A percentile compares a stretch with the other conserved stretches of the same genome.
These are phyloP conservation scores for Macrocentrus cingulum DNA, from an alignment of 1,140 invertebrate species.

Conservation along the genomic window DNA sequence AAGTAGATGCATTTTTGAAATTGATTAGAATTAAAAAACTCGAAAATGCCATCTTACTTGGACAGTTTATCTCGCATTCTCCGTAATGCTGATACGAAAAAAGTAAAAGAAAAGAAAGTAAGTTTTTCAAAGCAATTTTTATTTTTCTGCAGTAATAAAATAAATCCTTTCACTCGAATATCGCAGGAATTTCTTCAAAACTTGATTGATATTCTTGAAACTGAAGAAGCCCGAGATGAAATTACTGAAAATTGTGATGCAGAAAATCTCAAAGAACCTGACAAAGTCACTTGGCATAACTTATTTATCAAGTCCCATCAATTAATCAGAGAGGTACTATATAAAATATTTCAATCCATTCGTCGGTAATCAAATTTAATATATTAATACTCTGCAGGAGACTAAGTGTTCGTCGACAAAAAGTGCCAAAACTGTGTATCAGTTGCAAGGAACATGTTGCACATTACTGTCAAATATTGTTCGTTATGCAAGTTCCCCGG, in stretches of 20 bases:
- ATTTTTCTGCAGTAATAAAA: background rate
- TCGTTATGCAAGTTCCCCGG: constrained; percentile 27
- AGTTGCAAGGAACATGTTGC: background rate
- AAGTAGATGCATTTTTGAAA: too few species aligned
- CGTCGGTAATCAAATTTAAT: background rate
- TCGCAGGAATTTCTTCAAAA: background rate
- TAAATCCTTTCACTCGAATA: too few species aligned
- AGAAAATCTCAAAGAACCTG: background rate
- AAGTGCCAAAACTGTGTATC: constrained; percentile 3
- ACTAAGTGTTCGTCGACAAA: too few species aligned
- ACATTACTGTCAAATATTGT: constrained; percentile 26
- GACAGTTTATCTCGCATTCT: background rate
- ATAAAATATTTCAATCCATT: background rate
- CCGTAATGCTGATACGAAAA: background rate
- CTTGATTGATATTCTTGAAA: constrained; percentile 34
- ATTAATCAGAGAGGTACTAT: constrained; percentile 34
- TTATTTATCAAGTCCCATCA: constrained; percentile 35
- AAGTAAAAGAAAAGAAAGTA: background rate
- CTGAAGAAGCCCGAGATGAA: constrained; percentile 30
- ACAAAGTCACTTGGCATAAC: constrained; percentile 31
- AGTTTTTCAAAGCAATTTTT: background rate
- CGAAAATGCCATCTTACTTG: background rate
- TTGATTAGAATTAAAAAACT: too few species aligned
- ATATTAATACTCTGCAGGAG: background rate
- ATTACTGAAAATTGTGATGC: constrained; percentile 31